These are phyloP conservation scores for Kryptopterus vitreolus DNA, from an alignment of 2,797 vertebrate genomes.

Conservation along the genomic window DNA sequence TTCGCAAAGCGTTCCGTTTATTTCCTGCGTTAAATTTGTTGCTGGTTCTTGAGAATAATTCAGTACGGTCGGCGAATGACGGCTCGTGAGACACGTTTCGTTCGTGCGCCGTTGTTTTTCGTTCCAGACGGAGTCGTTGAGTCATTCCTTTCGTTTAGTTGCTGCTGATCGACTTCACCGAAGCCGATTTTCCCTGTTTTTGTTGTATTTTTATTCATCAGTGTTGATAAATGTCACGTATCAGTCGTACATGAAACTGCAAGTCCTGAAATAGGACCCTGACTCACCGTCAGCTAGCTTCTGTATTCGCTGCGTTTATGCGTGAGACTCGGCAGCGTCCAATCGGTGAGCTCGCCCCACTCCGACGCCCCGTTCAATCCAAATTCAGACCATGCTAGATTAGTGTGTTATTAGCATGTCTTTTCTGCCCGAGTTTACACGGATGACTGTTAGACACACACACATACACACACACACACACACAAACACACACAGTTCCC, in stretches of 20 bases:
- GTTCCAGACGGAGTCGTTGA: neutral
- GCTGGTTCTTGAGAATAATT: neutral
- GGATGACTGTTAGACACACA: constrained; percentile 53
- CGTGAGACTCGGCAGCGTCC: neutral
- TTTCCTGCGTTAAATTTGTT: neutral
- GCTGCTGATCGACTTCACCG: neutral
- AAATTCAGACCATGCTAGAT: neutral
- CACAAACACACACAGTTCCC: neutral
- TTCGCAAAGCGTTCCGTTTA: neutral
- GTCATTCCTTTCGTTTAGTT: neutral
- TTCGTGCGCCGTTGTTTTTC: neutral
- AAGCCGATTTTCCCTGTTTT: neutral
- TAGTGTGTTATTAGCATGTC: neutral
- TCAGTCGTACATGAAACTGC: neutral
- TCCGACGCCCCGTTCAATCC: no score
- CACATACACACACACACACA: constrained; percentile 7
- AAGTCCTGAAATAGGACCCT: neutral
- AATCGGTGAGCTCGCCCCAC: no score
- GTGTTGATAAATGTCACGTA: neutral
- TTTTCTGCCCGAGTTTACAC: constrained; percentile 46
- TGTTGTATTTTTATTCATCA: neutral
- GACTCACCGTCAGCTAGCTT: neutral
- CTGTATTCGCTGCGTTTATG: neutral
- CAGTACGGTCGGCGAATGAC: neutral
- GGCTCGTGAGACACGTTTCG: neutral